phyloP scores from a whole-genome alignment of 2,797 vertebrate species.

The Trichosurus vulpecula region DNA sequence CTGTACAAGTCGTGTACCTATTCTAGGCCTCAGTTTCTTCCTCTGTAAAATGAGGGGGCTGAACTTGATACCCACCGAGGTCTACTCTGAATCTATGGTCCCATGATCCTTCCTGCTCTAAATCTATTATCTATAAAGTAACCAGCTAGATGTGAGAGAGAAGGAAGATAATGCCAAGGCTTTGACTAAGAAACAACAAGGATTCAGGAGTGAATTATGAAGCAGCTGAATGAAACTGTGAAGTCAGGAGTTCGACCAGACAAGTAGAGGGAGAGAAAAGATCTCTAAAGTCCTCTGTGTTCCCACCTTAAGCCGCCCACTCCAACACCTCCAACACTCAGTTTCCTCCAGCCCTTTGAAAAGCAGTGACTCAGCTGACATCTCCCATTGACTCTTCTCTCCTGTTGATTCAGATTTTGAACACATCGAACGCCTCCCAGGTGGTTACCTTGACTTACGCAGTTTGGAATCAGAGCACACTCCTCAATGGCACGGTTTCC shows the following conservation, averaged over 20 bases:
- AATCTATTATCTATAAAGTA: not conserved
- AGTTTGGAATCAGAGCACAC: constrained; percentile 91
- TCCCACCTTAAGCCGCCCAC: not conserved
- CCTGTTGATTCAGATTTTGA: constrained; percentile 90
- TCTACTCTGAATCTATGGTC: not conserved
- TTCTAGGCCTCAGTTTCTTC: not conserved
- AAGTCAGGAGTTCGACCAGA: not conserved
- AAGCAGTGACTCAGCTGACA: constrained; percentile 57
- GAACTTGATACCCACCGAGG: not conserved
- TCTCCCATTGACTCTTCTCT: constrained; percentile 67
- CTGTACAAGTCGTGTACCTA: not conserved
- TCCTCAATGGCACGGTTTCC: constrained; percentile 93
- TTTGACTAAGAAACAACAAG: not conserved
- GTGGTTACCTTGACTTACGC: constrained; percentile 94
- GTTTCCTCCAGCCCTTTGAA: not conserved
- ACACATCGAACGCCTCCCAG: constrained; percentile 90
- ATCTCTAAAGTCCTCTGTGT: not conserved
- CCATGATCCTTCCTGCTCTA: not conserved
- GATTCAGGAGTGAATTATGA: not conserved
- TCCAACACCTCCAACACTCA: not conserved
- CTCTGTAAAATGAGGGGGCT: not conserved
- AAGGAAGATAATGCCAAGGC: not conserved
- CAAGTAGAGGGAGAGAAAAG: not conserved
- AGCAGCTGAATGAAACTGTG: not conserved
- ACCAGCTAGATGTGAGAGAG: not conserved